Conservation (phyloP, 2,797 vertebrate species). For the Enteromius thamalakanensis region DNA sequence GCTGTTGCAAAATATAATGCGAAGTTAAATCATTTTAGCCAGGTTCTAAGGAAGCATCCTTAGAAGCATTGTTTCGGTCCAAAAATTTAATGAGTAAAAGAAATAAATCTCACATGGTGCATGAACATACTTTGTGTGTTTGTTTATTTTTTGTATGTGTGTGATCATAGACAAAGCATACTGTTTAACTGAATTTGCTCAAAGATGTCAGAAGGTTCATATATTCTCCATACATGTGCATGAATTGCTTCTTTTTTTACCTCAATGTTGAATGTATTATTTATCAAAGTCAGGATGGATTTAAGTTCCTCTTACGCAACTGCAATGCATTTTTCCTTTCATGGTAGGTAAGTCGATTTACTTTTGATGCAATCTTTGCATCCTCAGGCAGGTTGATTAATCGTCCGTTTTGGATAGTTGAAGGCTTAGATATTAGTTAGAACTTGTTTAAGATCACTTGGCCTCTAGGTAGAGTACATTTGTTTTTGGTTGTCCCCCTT, state of each 20-base stretch:
- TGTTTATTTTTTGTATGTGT: not conserved
- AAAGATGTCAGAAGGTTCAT: too few relatives aligned
- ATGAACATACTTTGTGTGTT: not conserved
- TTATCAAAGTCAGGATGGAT: not conserved
- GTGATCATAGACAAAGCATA: not conserved
- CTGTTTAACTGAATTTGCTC: not conserved
- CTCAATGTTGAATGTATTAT: not conserved
- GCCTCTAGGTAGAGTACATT: not conserved
- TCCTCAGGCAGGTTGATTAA: not conserved
- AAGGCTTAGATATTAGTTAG: conserved; percentile 3
- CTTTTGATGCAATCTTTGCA: not conserved
- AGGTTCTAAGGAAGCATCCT: not conserved
- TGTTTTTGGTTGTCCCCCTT: conserved; percentile 10
- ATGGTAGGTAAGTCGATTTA: not conserved
- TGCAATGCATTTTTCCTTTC: not conserved
- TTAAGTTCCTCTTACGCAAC: not conserved
- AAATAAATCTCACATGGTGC: not conserved
- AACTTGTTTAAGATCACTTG: conserved; percentile 32
- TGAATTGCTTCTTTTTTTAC: not conserved
- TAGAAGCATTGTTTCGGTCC: not conserved
- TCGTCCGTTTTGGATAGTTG: not conserved
- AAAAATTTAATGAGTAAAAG: not conserved
- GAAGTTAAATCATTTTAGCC: not conserved
- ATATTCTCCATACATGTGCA: not conserved
- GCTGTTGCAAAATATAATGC: too few relatives aligned